These are phyloP conservation scores for Troides aeacus DNA, from an alignment of 2,888 invertebrate genomes.

Conservation along the genomic window DNA sequence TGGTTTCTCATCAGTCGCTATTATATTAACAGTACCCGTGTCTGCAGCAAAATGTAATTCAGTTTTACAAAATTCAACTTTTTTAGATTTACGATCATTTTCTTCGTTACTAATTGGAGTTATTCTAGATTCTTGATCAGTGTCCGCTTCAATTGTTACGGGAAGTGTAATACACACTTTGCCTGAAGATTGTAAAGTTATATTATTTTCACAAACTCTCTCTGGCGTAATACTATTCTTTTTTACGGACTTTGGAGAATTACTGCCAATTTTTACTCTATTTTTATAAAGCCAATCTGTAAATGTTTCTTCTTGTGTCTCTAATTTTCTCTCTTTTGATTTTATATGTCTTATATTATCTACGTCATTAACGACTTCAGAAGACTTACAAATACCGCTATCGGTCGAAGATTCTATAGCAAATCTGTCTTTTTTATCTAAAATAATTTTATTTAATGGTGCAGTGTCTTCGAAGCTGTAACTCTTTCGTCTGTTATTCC, in stretches of 20 bases:
- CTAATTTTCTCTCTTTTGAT: slow-evolving; percentile 44
- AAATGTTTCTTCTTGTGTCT: slow-evolving; percentile 59
- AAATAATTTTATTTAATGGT: slow-evolving; percentile 55
- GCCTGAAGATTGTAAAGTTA: slow-evolving; percentile 63
- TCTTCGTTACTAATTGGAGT: slow-evolving; percentile 52
- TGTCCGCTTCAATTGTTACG: slow-evolving; percentile 54
- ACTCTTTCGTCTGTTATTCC: slow-evolving; percentile 87
- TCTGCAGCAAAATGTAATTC: slow-evolving; percentile 93
- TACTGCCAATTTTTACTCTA: slow-evolving; percentile 50
- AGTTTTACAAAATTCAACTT: slow-evolving; percentile 92
- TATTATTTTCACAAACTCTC: slow-evolving; percentile 53
- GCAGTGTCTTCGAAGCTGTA: slow-evolving; percentile 84
- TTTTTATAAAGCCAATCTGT: slow-evolving; percentile 71
- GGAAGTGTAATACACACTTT: slow-evolving; percentile 71
- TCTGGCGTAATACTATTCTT: slow-evolving; percentile 51
- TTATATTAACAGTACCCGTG: slow-evolving; percentile 91
- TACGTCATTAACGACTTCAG: slow-evolving; percentile 80
- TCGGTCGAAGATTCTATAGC: slow-evolving; percentile 88
- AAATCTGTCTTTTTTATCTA: slow-evolving; percentile 67
- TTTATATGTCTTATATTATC: slow-evolving; percentile 47
- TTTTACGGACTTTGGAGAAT: slow-evolving; percentile 50
- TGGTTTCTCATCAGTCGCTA: slow-evolving; percentile 92
- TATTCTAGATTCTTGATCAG: slow-evolving; percentile 46
- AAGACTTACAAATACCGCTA: slow-evolving; percentile 87
- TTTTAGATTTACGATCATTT: slow-evolving; percentile 80